Conservation (phyloP, 2,888 invertebrate genomes). For the Acrobasis repandana region DNA sequence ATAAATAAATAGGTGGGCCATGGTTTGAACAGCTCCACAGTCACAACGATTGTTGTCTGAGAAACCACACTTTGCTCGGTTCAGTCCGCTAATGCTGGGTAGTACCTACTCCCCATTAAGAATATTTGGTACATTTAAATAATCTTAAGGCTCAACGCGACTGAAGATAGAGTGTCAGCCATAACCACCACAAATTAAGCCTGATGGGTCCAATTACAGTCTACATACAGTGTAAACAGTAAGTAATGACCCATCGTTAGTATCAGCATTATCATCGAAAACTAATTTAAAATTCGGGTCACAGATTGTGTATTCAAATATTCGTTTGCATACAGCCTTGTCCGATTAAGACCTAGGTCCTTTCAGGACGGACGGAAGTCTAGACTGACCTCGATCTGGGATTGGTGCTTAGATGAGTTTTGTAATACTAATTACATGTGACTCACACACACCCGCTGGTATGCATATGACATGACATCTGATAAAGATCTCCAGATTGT, state of each 20-base stretch:
- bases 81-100: too few species aligned
- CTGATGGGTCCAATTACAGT: slow-evolving; percentile 9
- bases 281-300: slow-evolving; percentile 24
- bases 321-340: slow-evolving; percentile 25
- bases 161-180: not conserved
- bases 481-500: not conserved
- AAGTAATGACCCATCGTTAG: slow-evolving; percentile 13
- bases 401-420: not conserved
- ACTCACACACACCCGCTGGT: slow-evolving; percentile 9
- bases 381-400: slow-evolving; percentile 26
- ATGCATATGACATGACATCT: slow-evolving; percentile 2
- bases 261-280: slow-evolving; percentile 18
- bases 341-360: slow-evolving; percentile 25
- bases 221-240: slow-evolving; percentile 6
- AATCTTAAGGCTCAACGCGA: not conserved
- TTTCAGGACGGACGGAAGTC: slow-evolving; percentile 23
- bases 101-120: not conserved
- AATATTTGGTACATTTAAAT: not conserved
- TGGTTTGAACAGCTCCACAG: too few species aligned
- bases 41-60: too few species aligned
- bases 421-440: slow-evolving; percentile 17
- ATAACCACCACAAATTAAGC: not conserved
- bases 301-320: slow-evolving; percentile 24
- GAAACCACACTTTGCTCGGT: too few species aligned
- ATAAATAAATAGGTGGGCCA: too few species aligned